A percentile compares a stretch with the other conserved stretches of the same genome.
phyloP scores from a whole-genome alignment of 2,888 invertebrate species.

The Abrostola triplasia region DNA sequence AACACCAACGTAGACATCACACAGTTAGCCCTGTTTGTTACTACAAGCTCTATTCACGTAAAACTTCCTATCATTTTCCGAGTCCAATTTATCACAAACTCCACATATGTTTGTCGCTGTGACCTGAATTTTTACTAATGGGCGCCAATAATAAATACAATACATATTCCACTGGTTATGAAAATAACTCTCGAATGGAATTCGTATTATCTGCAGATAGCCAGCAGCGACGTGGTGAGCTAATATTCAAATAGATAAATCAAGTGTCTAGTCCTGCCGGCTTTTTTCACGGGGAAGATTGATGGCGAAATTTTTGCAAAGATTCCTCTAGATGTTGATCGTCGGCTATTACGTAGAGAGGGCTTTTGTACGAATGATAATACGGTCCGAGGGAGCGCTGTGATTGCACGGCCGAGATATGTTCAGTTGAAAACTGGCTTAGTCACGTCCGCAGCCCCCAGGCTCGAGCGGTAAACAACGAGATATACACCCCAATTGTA shows the following conservation, averaged over 20 bases:
- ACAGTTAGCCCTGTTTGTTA: slow-evolving; percentile 32
- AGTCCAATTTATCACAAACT: slow-evolving; percentile 49
- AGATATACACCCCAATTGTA: slow-evolving; percentile 51
- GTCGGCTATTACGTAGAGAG: slow-evolving; percentile 67
- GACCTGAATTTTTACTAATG: slow-evolving; percentile 54
- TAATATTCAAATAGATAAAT: slow-evolving; percentile 86
- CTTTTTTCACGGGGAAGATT: slow-evolving; percentile 80
- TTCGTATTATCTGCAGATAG: slow-evolving; percentile 52
- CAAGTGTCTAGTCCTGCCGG: slow-evolving; percentile 73
- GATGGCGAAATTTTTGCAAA: slow-evolving; percentile 75
- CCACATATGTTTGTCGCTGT: slow-evolving; percentile 38
- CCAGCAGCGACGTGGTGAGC: slow-evolving; percentile 63
- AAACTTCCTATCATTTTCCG: slow-evolving; percentile 41
- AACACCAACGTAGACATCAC: slow-evolving; percentile 31
- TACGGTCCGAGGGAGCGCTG: slow-evolving; percentile 61
- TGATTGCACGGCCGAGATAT: slow-evolving; percentile 67
- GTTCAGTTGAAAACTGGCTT: slow-evolving; percentile 67
- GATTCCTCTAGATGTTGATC: slow-evolving; percentile 71
- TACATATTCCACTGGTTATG: slow-evolving; percentile 40
- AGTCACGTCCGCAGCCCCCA: slow-evolving; percentile 71
- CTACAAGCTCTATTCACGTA: slow-evolving; percentile 13
- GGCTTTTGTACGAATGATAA: slow-evolving; percentile 73
- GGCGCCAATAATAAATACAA: slow-evolving; percentile 51
- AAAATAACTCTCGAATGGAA: slow-evolving; percentile 53
- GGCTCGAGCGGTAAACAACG: slow-evolving; percentile 61